Percentiles rank a stretch among this genome's conserved stretches.
Evolutionary conservation across 1,140 invertebrate genomes (phyloP).

Genomic region (Sesamia nonagrioides): DNA sequence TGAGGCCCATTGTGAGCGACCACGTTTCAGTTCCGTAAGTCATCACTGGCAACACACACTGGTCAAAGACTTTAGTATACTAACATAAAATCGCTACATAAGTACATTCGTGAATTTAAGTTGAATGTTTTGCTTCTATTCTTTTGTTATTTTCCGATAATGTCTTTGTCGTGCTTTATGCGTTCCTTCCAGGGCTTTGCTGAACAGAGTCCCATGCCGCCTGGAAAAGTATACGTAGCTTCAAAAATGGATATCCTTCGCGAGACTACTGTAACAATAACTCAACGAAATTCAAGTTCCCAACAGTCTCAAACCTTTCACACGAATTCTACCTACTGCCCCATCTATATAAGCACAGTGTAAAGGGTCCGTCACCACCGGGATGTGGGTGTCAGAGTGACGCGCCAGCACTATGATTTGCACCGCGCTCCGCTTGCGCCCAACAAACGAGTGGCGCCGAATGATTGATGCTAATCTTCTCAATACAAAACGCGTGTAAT

Average conservation of each 20-base stretch:
- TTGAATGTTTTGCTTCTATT: no score
- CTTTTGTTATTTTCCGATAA: no score
- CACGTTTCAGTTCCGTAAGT: no score
- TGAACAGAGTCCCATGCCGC: no score
- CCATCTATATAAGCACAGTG: neutral
- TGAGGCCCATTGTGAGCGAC: no score
- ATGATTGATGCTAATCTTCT: conserved; percentile 68
- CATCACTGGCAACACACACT: no score
- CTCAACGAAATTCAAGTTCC: neutral
- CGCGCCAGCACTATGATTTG: conserved; percentile 82
- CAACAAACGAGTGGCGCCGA: conserved; percentile 74
- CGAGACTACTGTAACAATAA: neutral
- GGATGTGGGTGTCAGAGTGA: conserved; percentile 82
- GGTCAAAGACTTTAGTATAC: no score
- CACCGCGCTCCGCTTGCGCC: conserved; percentile 76
- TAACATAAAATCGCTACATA: no score
- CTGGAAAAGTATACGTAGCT: no score
- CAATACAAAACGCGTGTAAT: conserved; percentile 75
- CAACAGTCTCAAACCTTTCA: neutral
- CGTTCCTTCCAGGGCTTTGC: no score
- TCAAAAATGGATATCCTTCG: neutral
- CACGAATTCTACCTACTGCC: neutral
- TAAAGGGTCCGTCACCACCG: conserved; percentile 33
- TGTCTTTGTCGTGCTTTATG: no score
- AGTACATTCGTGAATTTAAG: no score